Evolutionary conservation across 2,888 invertebrate species (phyloP).

Genomic region (Sinotaia quadrata): DNA sequence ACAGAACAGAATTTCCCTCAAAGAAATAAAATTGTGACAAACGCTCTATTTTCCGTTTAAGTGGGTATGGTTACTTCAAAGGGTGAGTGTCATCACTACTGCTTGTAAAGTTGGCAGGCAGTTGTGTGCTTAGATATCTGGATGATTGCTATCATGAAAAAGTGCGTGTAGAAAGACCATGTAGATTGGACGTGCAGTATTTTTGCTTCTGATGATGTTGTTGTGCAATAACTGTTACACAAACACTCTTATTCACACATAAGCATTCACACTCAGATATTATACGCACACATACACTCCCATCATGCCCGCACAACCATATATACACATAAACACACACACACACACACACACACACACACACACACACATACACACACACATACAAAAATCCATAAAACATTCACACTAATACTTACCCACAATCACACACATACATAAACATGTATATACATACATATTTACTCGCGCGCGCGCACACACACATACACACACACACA

Average conservation of each 20-base stretch:
- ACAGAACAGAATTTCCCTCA: too few relatives aligned
- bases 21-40: too few relatives aligned
- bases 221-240: background rate
- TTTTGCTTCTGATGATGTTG: background rate
- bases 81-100: too few relatives aligned
- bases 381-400: too few relatives aligned
- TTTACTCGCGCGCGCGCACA: background rate
- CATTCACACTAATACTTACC: too few relatives aligned
- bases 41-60: too few relatives aligned
- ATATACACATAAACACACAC: background rate
- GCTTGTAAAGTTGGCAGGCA: too few relatives aligned
- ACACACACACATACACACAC: conserved; percentile 1
- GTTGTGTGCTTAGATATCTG: too few relatives aligned
- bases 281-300: background rate
- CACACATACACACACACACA: background rate
- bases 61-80: too few relatives aligned
- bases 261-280: background rate
- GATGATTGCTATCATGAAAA: background rate
- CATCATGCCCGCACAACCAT: background rate
- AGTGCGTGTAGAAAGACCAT: background rate
- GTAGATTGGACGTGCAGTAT: background rate
- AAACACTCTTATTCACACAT: background rate
- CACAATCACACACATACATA: background rate
- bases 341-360: conserved; percentile 2
- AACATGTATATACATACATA: background rate